Conservation (phyloP, 2,888 invertebrate genomes). For the Amiota communis region DNA sequence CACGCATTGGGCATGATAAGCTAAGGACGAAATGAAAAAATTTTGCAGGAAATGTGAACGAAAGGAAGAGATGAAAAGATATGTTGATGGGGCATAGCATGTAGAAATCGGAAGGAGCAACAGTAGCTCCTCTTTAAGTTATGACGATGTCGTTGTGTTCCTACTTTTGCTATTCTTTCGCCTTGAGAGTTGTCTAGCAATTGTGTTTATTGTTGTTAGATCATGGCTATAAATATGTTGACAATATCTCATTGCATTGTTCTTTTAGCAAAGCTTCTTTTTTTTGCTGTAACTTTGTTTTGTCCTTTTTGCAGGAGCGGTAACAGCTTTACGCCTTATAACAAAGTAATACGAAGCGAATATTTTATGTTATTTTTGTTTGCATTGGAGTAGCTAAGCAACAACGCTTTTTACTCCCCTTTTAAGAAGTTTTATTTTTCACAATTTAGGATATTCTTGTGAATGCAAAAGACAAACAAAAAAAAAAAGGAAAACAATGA, state of each 20-base stretch:
- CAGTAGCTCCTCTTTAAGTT: conserved; percentile 23
- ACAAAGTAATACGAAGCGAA: background rate
- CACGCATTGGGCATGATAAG: background rate
- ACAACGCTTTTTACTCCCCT: conserved; percentile 2
- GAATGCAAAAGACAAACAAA: background rate
- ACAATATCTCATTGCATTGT: conserved; percentile 28
- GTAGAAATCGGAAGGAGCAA: conserved; percentile 20
- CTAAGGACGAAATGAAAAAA: background rate
- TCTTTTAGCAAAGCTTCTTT: background rate
- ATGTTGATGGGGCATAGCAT: too few species aligned
- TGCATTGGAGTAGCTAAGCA: conserved; percentile 4
- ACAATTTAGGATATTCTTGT: background rate
- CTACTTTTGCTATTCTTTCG: background rate
- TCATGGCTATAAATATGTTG: conserved; percentile 35
- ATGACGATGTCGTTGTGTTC: conserved; percentile 14
- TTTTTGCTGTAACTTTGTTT: background rate
- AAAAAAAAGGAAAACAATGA: background rate
- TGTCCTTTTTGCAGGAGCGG: background rate
- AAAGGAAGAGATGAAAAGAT: too few species aligned
- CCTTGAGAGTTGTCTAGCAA: background rate
- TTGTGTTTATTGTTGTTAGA: conserved; percentile 32
- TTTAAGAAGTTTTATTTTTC: background rate
- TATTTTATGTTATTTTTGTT: background rate
- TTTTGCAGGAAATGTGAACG: too few species aligned
- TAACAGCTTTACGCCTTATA: conserved; percentile 13